Percentiles rank a stretch among this genome's conserved stretches.
Evolutionary conservation across 2,113 vertebrate genomes (phyloP).

Genomic region (Paratilapia polleni): DNA sequence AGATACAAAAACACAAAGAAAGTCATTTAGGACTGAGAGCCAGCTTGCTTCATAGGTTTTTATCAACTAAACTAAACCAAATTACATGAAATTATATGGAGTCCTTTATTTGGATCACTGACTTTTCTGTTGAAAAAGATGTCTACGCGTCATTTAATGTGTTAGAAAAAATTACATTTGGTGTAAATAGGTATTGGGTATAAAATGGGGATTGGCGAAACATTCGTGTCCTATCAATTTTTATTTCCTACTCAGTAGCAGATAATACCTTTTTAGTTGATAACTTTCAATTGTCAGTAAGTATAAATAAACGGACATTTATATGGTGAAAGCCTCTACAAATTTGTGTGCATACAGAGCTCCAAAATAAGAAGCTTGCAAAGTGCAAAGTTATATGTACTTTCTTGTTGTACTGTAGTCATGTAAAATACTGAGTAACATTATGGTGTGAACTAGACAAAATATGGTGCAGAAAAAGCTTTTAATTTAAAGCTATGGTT

Average conservation of each 20-base stretch:
- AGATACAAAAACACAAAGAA: neutral
- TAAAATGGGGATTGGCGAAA: neutral
- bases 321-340: neutral
- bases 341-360: neutral
- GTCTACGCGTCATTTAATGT: neutral
- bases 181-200: neutral
- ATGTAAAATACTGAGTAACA: neutral
- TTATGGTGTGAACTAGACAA: neutral
- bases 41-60: neutral
- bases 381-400: neutral
- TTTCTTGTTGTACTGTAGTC: neutral
- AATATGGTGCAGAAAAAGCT: neutral
- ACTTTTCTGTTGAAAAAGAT: neutral
- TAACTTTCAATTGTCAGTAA: neutral
- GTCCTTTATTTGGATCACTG: neutral
- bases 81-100: neutral
- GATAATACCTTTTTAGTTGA: neutral
- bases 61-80: neutral
- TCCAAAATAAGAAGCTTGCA: neutral
- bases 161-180: neutral
- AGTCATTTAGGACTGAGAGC: neutral
- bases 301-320: neutral
- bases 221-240: neutral
- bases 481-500: neutral
- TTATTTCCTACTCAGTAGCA: neutral